phyloP scores from a whole-genome alignment of 2,888 invertebrate genomes.

The Macrophya alboannulata region DNA sequence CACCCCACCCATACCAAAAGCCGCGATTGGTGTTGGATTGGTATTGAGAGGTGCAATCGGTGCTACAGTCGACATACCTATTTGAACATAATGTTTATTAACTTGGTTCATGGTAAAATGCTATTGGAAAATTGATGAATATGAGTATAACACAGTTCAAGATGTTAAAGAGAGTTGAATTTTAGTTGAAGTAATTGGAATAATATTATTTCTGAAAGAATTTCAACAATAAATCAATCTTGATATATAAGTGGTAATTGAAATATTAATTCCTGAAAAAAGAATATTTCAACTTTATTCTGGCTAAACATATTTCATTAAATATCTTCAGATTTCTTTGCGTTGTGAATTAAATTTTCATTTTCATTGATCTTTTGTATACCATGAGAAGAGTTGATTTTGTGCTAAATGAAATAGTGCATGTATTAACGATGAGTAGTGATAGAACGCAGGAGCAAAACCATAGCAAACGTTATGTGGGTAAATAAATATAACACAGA shows the following conservation, averaged over 20 bases:
- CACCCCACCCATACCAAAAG: slow-evolving; percentile 74
- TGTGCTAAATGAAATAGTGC: slow-evolving; percentile 1
- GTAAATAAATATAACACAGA: background rate
- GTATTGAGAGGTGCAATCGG: slow-evolving; percentile 75
- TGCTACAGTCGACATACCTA: slow-evolving; percentile 69
- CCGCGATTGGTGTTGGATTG: slow-evolving; percentile 75
- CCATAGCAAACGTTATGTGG: background rate
- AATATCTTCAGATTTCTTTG: background rate
- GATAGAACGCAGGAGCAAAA: background rate
- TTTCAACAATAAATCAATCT: background rate
- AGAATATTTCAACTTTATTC: background rate
- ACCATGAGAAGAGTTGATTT: background rate
- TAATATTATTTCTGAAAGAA: background rate
- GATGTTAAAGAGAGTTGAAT: background rate
- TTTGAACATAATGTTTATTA: slow-evolving; percentile 48
- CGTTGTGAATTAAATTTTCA: background rate
- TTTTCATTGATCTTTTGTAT: background rate
- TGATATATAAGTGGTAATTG: background rate
- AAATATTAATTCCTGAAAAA: background rate
- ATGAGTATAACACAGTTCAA: background rate
- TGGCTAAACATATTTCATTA: background rate
- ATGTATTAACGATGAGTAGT: slow-evolving; percentile 10
- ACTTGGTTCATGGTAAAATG: background rate
- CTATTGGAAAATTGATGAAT: background rate
- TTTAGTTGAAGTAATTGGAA: background rate